Evolutionary conservation across 2,113 vertebrate species (phyloP).

Genomic region (Perca flavescens): DNA sequence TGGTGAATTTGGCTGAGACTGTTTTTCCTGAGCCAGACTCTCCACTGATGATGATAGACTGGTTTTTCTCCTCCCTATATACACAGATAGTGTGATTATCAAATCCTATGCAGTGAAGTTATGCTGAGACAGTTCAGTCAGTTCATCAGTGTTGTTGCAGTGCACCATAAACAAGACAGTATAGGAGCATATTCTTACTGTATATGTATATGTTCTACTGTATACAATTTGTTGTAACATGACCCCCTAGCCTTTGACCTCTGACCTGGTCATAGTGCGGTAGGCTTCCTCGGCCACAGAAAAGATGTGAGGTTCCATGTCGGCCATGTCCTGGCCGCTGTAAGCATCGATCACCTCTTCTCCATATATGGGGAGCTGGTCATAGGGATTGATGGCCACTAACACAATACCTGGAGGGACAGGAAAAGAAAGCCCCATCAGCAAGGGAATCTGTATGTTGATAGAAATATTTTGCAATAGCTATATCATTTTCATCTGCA

Average conservation of each 20-base stretch:
- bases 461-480: neutral
- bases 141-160: neutral
- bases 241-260: neutral
- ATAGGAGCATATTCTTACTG: neutral
- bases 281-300: conserved; percentile 88
- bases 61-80: conserved; percentile 84
- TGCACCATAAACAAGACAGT: neutral
- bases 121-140: neutral
- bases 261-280: conserved; percentile 85
- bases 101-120: neutral
- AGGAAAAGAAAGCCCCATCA: neutral
- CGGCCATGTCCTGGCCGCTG: conserved; percentile 84
- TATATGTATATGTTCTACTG: neutral
- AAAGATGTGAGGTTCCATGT: conserved; percentile 88
- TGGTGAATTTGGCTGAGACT: conserved; percentile 85
- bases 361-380: conserved; percentile 86
- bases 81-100: neutral
- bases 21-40: conserved; percentile 88
- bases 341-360: conserved; percentile 88
- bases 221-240: neutral
- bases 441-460: neutral
- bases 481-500: neutral
- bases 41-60: conserved; percentile 88
- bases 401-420: conserved; percentile 84
- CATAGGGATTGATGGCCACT: conserved; percentile 87